Conservation (phyloP, 2,113 vertebrate genomes). For the Tragelaphus scriptus region DNA sequence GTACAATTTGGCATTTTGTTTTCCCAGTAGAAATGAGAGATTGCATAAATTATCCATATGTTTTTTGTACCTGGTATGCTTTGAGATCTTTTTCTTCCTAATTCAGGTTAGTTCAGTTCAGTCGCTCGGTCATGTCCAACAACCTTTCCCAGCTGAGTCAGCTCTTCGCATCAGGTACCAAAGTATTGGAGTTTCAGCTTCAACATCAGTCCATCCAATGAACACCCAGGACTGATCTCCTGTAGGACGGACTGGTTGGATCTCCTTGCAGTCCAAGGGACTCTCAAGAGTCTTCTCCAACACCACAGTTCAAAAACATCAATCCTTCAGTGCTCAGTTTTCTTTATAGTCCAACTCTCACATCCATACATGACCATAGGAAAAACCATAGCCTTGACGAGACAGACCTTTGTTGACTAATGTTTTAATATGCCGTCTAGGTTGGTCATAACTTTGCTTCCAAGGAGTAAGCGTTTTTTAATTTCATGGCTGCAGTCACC, state of each 20-base stretch:
- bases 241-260: not conserved
- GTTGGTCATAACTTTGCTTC: not conserved
- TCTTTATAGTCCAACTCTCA: not conserved
- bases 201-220: not conserved
- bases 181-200: not conserved
- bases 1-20: not conserved
- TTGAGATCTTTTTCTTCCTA: not conserved
- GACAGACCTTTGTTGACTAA: not conserved
- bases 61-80: not conserved
- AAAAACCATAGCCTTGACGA: not conserved
- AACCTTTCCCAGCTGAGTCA: not conserved
- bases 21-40: not conserved
- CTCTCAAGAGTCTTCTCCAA: not conserved
- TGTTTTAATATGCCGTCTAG: not conserved
- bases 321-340: accelerated
- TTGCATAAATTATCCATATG: not conserved
- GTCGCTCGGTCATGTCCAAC: not conserved
- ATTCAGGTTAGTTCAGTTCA: not conserved
- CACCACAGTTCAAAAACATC: not conserved
- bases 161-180: not conserved
- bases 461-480: not conserved
- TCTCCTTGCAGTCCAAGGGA: not conserved
- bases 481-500: not conserved
- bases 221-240: not conserved
- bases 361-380: not conserved